Base-by-base conservation (phyloP, 2,888 invertebrate species). In the Steinernema carpocapsae region DNA sequence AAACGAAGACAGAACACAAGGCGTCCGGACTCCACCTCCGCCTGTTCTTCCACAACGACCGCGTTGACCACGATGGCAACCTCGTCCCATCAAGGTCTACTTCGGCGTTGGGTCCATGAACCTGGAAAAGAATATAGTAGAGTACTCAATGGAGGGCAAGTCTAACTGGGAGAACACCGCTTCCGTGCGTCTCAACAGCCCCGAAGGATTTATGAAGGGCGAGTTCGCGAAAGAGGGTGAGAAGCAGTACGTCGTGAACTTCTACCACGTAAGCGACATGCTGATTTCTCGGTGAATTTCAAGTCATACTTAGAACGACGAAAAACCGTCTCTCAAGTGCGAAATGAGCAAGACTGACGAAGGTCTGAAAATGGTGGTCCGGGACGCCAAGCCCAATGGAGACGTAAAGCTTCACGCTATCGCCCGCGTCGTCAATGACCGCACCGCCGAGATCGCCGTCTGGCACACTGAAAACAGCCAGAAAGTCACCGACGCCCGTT, bases 381-480 rank as follows among this genome's bases (percentile, higher is more conserved):
- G 24, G 48, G 72, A 48, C 26, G 48, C 26, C 26, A 45, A 72
- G 48, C 3, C 72, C 6, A 37, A 37, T 10, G 32, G 32, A 46
- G 71, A 45, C 26, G 48, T 46, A 12, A 48, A 48, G 32, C 51
- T 72, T 48, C 72, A 72, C n/a, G n/a, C 51, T 7, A 17, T 48
- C 29, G 72, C 72, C 32, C 72, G 72, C 32, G 22, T 72, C 32
- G 24, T 48, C 45, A 48, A 72, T 48, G 51, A 46, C 48, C 32
- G 48, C n/a, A 46, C 51, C 12, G 72, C 72, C 29, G 48, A 46
- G 17, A 48, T 72, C 32, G 48, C 32, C 17, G 48, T 29, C 26
- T 72, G 72, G 72, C 72, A 72, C 32, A 72, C 72, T 1, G 72
- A 72, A 26, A 48, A 32, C 72, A 48, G 26, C n/a, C 26, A 26